Percentiles rank a stretch among this genome's conserved stretches.
Evolutionary conservation across 1,140 invertebrate species (phyloP).

Genomic region (Pachyrhynchus sulphureomaculatus): DNA sequence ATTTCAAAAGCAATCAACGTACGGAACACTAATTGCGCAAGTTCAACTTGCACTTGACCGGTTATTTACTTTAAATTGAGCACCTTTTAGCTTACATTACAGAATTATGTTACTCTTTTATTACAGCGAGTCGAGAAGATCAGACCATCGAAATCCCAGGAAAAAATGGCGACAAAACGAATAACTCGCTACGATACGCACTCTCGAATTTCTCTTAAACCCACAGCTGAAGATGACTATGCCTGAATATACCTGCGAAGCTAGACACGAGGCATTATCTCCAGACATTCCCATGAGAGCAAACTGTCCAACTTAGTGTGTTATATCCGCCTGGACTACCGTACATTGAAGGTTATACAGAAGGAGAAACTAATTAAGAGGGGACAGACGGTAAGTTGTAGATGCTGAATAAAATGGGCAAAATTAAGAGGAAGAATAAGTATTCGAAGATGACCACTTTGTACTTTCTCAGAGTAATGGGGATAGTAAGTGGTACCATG

Average conservation of each 20-base stretch:
- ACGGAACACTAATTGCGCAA: no score
- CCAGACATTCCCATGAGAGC: conserved; percentile 76
- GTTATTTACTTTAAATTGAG: no score
- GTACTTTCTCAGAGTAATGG: no score
- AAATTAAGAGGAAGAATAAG: no score
- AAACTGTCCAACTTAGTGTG: conserved; percentile 82
- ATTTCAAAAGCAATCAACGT: no score
- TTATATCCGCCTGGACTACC: conserved; percentile 89
- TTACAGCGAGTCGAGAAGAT: conserved; percentile 59
- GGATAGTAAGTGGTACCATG: no score
- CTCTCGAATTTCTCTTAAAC: conserved; percentile 68
- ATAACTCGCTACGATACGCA: conserved; percentile 56
- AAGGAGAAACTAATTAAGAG: conserved; percentile 82
- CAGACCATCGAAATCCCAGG: conserved; percentile 53
- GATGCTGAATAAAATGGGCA: no score
- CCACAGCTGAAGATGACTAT: conserved; percentile 84
- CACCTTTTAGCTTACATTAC: no score
- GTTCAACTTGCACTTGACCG: no score
- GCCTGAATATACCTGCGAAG: conserved; percentile 89
- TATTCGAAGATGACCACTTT: no score
- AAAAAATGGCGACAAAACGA: conserved; percentile 45
- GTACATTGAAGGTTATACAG: conserved; percentile 89
- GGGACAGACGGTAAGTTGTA: conserved; percentile 69
- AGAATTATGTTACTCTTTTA: no score
- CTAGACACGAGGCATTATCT: conserved; percentile 81